A percentile compares a stretch with the other conserved stretches of the same genome.
Evolutionary conservation across 1,140 invertebrate genomes (phyloP).

Genomic region (Caenorhabditis tropicalis): DNA sequence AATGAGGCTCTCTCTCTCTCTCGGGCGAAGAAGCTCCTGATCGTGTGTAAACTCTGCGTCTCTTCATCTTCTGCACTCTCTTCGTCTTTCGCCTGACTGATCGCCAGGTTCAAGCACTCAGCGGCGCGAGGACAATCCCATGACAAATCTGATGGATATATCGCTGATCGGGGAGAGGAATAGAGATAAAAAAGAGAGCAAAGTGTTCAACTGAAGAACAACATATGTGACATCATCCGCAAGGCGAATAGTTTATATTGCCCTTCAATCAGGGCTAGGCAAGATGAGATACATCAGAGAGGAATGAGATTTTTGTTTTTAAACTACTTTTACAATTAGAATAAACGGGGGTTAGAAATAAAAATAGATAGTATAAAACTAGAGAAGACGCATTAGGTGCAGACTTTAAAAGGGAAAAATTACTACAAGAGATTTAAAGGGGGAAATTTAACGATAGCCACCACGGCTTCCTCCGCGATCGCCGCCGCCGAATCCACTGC

Average conservation of each 20-base stretch:
- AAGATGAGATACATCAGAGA: no score
- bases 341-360: no score
- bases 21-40: background rate
- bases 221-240: conserved; percentile 14
- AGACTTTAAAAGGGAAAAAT: no score
- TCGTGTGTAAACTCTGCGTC: conserved; percentile 29
- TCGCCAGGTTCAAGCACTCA: conserved; percentile 14
- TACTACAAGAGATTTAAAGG: no score
- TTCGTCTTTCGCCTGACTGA: no score
- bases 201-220: background rate
- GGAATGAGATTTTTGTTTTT: no score
- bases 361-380: no score
- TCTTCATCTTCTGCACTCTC: background rate
- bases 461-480: background rate
- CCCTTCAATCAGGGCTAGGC: no score
- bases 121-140: conserved; percentile 20
- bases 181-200: background rate
- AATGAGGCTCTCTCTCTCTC: background rate
- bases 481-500: background rate
- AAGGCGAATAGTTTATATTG: no score
- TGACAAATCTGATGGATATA: conserved; percentile 19
- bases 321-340: no score
- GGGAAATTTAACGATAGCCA: background rate
- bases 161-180: background rate
- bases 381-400: no score